Evolutionary conservation across 2,888 invertebrate species (phyloP), one percentile per base, ranked within the genome.

Genomic region (Metalampra italica): DNA sequence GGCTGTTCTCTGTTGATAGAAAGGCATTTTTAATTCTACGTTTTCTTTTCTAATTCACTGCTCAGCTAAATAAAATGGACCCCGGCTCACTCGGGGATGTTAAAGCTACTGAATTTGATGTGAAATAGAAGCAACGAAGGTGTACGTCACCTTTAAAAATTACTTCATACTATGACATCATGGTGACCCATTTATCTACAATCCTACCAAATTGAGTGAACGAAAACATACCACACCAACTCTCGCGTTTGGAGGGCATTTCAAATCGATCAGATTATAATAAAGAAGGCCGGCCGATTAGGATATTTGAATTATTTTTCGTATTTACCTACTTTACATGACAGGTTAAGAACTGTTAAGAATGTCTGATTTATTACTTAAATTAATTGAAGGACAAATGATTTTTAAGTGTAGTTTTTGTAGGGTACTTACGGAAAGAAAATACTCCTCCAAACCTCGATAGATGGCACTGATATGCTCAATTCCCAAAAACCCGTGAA

Each of bases 61-160:
- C 4, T 44, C 12, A 9, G 9, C 9, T 9, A 44, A 30, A 8
- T 22, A 39, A 29, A 39, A 36, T 22, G 9, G 8, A 9, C 36
- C 1, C 11, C 12, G 13, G 3, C 30, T 13, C 32, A 22, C 3
- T 14, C 13, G 9, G 55, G 62, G 59, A 65, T 66, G 66, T 61
- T 60, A 57, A 50, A 49, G 54, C 69, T 54, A 68, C 73, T 65
- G 68, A 66, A 66, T 69, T 69, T 61, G 60, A 68, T 75, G 81
- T 77, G 62, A 78, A 76, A 65, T 64, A 59, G 56, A 53, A 77
- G 70, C 64, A 70, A 58, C 59, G 61, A 57, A 63, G 15, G 39
- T 36, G 11, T 32, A 79, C 85, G 86, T 88, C 85, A 87, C 82
- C 70, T 79, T 81, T 86, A 86, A 86, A 22, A 86, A 82, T 85